Conservation (phyloP, 92 coral and sea anemone species). For the Palythoa heliodiscus region DNA sequence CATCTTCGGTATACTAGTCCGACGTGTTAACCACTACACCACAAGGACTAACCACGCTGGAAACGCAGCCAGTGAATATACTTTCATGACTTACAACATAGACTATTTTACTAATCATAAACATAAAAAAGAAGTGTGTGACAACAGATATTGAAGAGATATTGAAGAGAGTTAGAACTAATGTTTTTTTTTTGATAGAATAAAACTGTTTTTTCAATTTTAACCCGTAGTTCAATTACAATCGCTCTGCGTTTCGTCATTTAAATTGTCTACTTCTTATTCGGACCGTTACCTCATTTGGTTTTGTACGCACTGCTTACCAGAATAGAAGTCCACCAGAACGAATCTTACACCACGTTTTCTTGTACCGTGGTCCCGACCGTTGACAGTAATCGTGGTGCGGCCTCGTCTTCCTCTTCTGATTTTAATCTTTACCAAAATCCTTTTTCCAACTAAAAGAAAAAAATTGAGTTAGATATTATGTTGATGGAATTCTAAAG, state of each 20-base stretch:
- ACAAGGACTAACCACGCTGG: no score
- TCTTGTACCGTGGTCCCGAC: not conserved
- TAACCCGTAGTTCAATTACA: not conserved
- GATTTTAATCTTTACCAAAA: slow-evolving; percentile 15
- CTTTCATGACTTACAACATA: no score
- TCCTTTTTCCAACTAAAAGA: slow-evolving; percentile 6
- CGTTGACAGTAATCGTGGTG: slow-evolving; percentile 6
- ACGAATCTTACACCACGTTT: slow-evolving; percentile 28
- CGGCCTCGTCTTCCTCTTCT: not conserved
- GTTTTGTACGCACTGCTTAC: not conserved
- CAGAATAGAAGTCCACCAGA: slow-evolving; percentile 26
- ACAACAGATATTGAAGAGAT: no score
- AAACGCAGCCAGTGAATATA: no score
- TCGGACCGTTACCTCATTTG: not conserved
- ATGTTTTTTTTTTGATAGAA: no score
- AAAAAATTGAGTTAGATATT: not conserved
- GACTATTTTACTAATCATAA: no score
- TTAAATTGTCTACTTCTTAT: not conserved
- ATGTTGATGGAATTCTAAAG: not conserved
- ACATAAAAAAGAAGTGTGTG: no score
- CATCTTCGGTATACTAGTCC: no score
- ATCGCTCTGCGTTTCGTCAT: not conserved
- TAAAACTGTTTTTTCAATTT: no score
- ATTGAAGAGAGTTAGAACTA: no score
- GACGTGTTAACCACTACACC: no score